A percentile compares a stretch with the other conserved stretches of the same genome.
These are phyloP conservation scores for Anas platyrhynchos DNA, from an alignment of 2,113 vertebrate species.

Conservation along the genomic window DNA sequence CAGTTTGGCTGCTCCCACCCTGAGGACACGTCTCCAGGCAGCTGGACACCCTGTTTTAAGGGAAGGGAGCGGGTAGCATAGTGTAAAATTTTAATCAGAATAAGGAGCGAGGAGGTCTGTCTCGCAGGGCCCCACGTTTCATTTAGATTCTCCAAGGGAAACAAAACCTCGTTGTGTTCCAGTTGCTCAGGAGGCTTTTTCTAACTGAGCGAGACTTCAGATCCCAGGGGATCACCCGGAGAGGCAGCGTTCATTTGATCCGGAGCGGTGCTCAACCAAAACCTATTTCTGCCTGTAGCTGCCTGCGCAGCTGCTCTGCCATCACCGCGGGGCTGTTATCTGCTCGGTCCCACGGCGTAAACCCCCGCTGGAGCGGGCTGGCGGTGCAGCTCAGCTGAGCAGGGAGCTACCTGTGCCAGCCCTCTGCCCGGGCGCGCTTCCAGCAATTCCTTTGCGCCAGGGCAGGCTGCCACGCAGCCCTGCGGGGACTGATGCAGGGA, in stretches of 20 bases:
- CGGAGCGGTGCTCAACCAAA: neutral
- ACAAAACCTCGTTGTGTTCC: neutral
- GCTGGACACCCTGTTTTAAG: neutral
- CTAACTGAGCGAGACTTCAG: neutral
- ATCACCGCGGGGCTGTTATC: neutral
- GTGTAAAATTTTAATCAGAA: neutral
- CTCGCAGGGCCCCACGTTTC: accelerated
- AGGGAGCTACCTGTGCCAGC: neutral
- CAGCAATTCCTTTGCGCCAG: neutral
- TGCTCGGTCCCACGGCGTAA: accelerated
- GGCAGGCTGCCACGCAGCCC: neutral
- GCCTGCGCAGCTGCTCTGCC: neutral
- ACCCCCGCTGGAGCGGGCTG: neutral
- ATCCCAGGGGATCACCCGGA: neutral
- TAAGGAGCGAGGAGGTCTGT: neutral
- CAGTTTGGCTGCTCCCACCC: accelerated
- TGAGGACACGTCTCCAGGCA: accelerated
- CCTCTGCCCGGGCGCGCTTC: neutral
- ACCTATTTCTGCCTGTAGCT: neutral
- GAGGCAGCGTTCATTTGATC: neutral
- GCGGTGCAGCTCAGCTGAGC: neutral
- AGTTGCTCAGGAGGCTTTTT: neutral
- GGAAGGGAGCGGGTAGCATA: neutral
- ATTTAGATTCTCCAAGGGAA: neutral
- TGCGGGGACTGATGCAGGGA: neutral